Evolutionary conservation across 2,113 vertebrate species (phyloP).

Genomic region (Prolemur simus): DNA sequence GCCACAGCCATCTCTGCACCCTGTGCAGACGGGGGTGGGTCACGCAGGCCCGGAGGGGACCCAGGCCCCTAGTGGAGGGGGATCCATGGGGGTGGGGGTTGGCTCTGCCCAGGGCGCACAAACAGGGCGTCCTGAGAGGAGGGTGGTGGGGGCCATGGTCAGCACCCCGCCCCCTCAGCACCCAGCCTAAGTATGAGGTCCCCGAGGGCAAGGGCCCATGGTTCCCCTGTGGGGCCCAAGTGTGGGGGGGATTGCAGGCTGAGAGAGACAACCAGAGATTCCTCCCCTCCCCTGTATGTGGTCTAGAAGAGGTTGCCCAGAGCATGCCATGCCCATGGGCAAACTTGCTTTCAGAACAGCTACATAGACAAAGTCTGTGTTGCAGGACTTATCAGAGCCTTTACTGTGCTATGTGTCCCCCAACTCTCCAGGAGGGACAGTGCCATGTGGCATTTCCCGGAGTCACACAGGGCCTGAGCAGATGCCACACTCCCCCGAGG

Average conservation of each 20-base stretch:
- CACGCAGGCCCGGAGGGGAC: no score
- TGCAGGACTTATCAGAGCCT: not conserved
- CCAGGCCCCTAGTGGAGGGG: not conserved
- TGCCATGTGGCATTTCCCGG: not conserved
- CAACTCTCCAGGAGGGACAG: not conserved
- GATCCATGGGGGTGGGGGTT: not conserved
- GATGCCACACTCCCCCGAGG: no score
- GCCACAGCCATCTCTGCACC: not conserved
- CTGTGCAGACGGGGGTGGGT: constrained; percentile 26
- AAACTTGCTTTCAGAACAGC: not conserved
- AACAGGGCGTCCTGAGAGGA: not conserved
- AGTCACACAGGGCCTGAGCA: no score
- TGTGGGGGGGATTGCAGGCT: accelerated
- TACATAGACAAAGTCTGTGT: not conserved
- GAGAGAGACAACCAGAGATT: not conserved
- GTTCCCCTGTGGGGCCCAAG: not conserved
- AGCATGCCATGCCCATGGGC: accelerated
- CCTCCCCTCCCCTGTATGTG: accelerated
- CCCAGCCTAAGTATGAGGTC: not conserved
- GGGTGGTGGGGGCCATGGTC: not conserved
- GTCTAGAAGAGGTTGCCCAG: no score
- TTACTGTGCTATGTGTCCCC: accelerated
- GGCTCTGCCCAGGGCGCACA: not conserved
- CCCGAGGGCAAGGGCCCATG: accelerated
- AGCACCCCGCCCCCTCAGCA: not conserved